Evolutionary conservation across 2,888 invertebrate species (phyloP), one percentile per base, ranked within the genome.

Genomic region (Cryptocephalus primarius): DNA sequence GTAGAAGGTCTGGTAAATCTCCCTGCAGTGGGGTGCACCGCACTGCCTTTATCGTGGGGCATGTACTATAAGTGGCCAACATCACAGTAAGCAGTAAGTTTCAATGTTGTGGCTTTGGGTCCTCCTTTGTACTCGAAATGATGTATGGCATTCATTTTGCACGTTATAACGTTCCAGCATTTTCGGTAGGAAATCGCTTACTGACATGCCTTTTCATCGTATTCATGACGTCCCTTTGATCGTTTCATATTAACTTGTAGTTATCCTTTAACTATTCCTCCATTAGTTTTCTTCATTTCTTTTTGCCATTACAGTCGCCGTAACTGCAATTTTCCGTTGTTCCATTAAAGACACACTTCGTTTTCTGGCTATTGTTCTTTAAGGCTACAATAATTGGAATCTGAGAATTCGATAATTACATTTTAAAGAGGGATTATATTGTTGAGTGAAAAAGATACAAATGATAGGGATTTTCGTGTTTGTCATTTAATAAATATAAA

Each of bases 141-240:
- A 67, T 65, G 56, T 65, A 67, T 65, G 52, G 63, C 60, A 55
- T 66, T 66, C 65, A 66, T 66, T 66, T 66, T 52, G 55, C 53
- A 49, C 58, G 56, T 48, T 40, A 47, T 47, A 48, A 44, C 46
- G 49, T 42, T 40, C 45, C 44, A 46, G 39, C 42, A 48, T 46
- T 48, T 44, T 47, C 47, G 43, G 52, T 50, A 51, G 53, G 55
- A 59, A 59, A 60, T 60, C 58, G 58, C 55, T 57, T 58, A 57
- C 50, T 52, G 48, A 43, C 44, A 46, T 50, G 49, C 46, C 48
- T 55, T 53, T 50, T 48, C 48, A 43, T 46, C 44, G 46, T 47
- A 52, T 53, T 54, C 50, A 55, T 50, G 50, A 52, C 47, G 48
- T 47, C 55, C 48, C 47, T 53, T 53, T 51, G 49, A 46, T 42